Base-by-base conservation (phyloP, 2,113 vertebrate genomes). In the Etheostoma cragini region DNA sequence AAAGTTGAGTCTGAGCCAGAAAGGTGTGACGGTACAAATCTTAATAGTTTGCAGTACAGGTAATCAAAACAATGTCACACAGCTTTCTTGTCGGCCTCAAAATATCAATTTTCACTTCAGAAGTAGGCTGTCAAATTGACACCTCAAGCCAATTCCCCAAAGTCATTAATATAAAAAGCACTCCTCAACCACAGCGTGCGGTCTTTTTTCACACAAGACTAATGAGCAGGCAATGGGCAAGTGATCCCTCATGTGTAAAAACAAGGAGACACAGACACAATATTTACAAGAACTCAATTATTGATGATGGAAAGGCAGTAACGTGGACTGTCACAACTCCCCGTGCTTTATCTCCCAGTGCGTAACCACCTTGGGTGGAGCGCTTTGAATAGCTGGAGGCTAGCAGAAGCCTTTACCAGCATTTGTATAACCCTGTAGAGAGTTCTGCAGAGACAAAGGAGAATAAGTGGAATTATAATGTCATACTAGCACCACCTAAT, bases 231-330 rank as follows among this genome's bases (percentile, higher is more conserved):
- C 90, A 82, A 90, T 82, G 72, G 80, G 24, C 72, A 17, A 80
- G 76, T 72, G 80, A 84, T 87, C 81, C 60, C 60, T 82, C 65
- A 17, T 67, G 81, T 79, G 78, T 81, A 49, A 66, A 91, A 81
- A 84, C 68, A 80, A 75, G 77, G 45, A 79, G 78, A 76, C 77
- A 50, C 46, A 5, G 78, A 49, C 68, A 24, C 80, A 87, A 77
- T 90, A 88, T 90, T 88, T 92, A 88, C 83, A 87, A 76, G 69
- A 78, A 60, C 70, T 87, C 80, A 79, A 87, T 91, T 93, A 91
- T 89, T 92, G 76, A 90, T 84, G 80, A 82, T 64, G 74, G 86
- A 58, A 72, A 79, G 60, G 69, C 73, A 54, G 35, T 72, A 63
- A 74, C 63, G 50, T 56, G 50, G 86, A 80, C 83, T 87, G 87